These are phyloP conservation scores for Sturnira hondurensis DNA, from an alignment of 2,113 vertebrate genomes.

Conservation along the genomic window DNA sequence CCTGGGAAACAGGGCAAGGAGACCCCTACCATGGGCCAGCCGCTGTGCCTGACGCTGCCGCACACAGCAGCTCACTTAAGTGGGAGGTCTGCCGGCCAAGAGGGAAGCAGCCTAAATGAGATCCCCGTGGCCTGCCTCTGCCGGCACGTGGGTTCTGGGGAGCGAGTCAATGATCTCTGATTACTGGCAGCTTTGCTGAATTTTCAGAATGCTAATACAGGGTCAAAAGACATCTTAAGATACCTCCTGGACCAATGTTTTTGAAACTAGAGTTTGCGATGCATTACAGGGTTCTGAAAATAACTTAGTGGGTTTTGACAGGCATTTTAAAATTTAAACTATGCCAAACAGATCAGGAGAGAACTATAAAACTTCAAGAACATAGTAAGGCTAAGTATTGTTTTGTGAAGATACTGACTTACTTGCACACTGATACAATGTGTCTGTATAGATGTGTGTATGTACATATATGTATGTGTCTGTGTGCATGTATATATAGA, in stretches of 20 bases:
- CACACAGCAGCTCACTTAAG: rapidly evolving
- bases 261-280: not conserved
- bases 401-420: not conserved
- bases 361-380: not conserved
- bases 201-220: not conserved
- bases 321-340: not conserved
- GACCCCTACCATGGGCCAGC: not conserved
- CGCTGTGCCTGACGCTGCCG: not conserved
- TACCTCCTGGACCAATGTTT: not conserved
- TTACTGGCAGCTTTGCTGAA: not conserved
- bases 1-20: not conserved
- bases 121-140: not conserved
- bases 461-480: not conserved
- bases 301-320: not conserved
- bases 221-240: not conserved
- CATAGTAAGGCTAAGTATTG: not conserved
- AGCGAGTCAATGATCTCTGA: not conserved
- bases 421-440: not conserved
- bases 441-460: rapidly evolving
- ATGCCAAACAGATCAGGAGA: not conserved
- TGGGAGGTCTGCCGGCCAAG: not conserved
- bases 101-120: not conserved
- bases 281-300: not conserved
- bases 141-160: not conserved
- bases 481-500: not conserved